These are phyloP conservation scores for Patella depressa DNA, from an alignment of 2,888 invertebrate genomes.

Conservation along the genomic window DNA sequence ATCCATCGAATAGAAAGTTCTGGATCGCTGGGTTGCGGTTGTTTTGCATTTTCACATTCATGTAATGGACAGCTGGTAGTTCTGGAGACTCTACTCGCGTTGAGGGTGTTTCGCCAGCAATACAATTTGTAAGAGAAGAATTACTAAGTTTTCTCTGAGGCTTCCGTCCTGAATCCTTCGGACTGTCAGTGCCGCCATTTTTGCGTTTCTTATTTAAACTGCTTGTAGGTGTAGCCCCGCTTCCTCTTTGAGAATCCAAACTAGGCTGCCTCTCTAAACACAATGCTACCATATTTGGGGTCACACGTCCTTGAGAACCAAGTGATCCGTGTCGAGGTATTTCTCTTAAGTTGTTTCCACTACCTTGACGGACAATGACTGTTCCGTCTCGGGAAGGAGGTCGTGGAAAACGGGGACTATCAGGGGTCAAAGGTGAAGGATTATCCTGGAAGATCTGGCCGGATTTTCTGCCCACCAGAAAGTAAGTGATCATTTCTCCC, in stretches of 20 bases:
- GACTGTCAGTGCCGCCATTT: constrained; percentile 44
- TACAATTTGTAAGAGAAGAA: constrained; percentile 52
- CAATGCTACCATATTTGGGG: constrained; percentile 33
- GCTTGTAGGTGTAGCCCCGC: constrained; percentile 62
- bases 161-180: constrained; percentile 47
- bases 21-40: constrained; percentile 39
- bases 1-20: constrained; percentile 60
- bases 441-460: constrained; percentile 33
- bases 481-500: constrained; percentile 94
- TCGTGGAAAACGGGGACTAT: constrained; percentile 32
- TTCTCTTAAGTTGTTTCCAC: constrained; percentile 36
- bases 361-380: constrained; percentile 29
- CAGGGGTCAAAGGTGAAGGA: constrained; percentile 34
- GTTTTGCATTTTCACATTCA: constrained; percentile 58
- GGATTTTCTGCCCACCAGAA: constrained; percentile 74
- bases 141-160: constrained; percentile 54
- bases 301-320: constrained; percentile 36
- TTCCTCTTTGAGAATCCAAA: constrained; percentile 35
- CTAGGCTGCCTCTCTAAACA: constrained; percentile 41
- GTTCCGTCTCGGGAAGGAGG: constrained; percentile 37
- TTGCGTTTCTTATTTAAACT: constrained; percentile 61
- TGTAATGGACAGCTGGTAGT: constrained; percentile 67
- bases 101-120: constrained; percentile 49
- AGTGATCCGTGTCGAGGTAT: constrained; percentile 41
- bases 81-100: constrained; percentile 62